Evolutionary conservation across 64 coral and sea anemone genomes (phyloP), one percentile per base, ranked within the genome.

Genomic region (Actinia tenebrosa): DNA sequence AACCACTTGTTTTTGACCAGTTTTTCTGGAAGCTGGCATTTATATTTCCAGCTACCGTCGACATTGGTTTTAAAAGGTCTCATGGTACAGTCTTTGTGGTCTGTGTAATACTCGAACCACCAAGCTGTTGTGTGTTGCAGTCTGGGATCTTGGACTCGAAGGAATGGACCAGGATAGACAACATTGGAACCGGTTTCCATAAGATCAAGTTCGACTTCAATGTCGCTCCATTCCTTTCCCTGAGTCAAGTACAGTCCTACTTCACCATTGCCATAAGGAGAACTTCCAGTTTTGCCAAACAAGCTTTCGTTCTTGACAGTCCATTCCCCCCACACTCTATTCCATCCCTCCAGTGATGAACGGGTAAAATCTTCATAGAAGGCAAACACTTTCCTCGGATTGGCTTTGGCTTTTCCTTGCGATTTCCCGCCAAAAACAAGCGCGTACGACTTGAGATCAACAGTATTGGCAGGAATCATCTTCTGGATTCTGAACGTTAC

Each of bases 351-450:
- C 68, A 83, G 45, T 72, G 88, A 53, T 19, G 56, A 79, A 16
- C 56, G 61, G 18, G 80, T 46, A 45, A 95, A 95, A 80, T 95
- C 89, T 17, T 95, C 94, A 54, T 92, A 92, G 30, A 95, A 95
- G n/a, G 88, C 75, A 75, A 72, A 95, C 8, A 95, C 91, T 16
- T 90, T 90, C 43, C 78, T 80, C 22, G 83, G 75, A 56, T 87
- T 78, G 11, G 56, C 60, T 44, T 91, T 91, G 64, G 71, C 86
- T 54, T 71, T 26, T 2, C 59, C 86, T 56, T 69, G 71, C 75
- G 60, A 64, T 45, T 88, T 86, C 10, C 89, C 85, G 7, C 86
- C 89, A 86, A 91, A 95, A 64, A 91, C 87, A 30, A 95, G 82
- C 10, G 83, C 83, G 20, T 95, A 95, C 15, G 86, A 82, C 17